Conservation (phyloP, 1,140 invertebrate species). For the Littorina saxatilis region DNA sequence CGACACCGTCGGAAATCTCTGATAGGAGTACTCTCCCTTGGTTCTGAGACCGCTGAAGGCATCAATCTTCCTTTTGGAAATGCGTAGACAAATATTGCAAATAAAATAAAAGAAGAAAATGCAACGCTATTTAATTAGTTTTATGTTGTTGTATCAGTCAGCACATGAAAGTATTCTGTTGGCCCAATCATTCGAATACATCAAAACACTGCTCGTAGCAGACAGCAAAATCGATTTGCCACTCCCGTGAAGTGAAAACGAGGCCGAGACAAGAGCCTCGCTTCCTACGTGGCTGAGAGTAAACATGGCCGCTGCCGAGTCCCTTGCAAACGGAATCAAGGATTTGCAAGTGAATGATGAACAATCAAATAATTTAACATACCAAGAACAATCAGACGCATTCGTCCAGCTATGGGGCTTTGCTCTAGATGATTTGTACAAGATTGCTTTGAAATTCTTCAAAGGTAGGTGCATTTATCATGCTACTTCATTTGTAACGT, state of each 20-base stretch:
- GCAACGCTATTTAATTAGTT: no score
- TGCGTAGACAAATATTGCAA: no score
- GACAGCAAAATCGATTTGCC: background rate
- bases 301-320: constrained; percentile 54
- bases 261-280: constrained; percentile 27
- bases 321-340: constrained; percentile 48
- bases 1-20: no score
- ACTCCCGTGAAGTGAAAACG: constrained; percentile 23
- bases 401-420: constrained; percentile 71
- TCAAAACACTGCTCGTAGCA: no score
- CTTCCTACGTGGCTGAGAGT: constrained; percentile 43
- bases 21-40: no score
- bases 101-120: no score
- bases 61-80: no score
- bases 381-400: constrained; percentile 28
- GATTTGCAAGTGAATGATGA: constrained; percentile 46
- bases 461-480: constrained; percentile 83
- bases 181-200: no score
- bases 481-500: no score
- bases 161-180: no score
- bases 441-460: constrained; percentile 89
- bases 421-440: constrained; percentile 87
- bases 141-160: no score
- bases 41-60: no score
- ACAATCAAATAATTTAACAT: background rate